Evolutionary conservation across 2,888 invertebrate genomes (phyloP), one percentile per base, ranked within the genome.

Genomic region (Diachrysia chrysitis): DNA sequence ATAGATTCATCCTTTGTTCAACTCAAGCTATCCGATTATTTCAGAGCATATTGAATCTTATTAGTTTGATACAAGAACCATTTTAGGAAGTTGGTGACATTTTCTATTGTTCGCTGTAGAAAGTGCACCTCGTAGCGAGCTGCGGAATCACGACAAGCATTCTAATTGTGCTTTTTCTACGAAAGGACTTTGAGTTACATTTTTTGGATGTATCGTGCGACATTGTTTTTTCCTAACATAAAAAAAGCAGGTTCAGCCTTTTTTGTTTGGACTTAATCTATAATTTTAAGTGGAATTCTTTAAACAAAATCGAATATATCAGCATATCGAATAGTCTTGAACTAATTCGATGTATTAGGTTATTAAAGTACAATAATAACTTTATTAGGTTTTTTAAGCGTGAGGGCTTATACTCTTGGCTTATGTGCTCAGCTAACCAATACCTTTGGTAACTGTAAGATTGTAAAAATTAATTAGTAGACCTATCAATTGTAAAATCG

Each of bases 61-160:
- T 67, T 21, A 37, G 35, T 46, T 51, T 17, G 66, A 56, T 10
- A 62, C 82, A 89, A 82, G 85, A 78, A 71, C 69, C 65, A 64
- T 79, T 82, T 82, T 78, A 74, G 72, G 69, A 73, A 78, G 76
- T 65, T 53, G 72, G 71, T 56, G 29, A n/a, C 48, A 63, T 61
- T 76, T 73, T 79, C 83, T 81, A 87, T 91, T 90, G 89, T 90
- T 88, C 74, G 78, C 55, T 77, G 81, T 90, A 91, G 92, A 92
- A 92, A 92, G 92, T 90, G 87, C 88, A 87, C 84, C 86, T 85
- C 85, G 83, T 80, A 82, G 84, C 71, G 42, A 10, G 42, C 42
- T 42, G n/a, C 42, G 80, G 84, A 85, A 88, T 87, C 90, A 88
- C 83, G 87, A 79, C 84, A 66, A 83, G 89, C 87, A 92, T 92